Evolutionary conservation across 2,797 vertebrate genomes (phyloP).

Genomic region (Amazonetta brasiliensis): DNA sequence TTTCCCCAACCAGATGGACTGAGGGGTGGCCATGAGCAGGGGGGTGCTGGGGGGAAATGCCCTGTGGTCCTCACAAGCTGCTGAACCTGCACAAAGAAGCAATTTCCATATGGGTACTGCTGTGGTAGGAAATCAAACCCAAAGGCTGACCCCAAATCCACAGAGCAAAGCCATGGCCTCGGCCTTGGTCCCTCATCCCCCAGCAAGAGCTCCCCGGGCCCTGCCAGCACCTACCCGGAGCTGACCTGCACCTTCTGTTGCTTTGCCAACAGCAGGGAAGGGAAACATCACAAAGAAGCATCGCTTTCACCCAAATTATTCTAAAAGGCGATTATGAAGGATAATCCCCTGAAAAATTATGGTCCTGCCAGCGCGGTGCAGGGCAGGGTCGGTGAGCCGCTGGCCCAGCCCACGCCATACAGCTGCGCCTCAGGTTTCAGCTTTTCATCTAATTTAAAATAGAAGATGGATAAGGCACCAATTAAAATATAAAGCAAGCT

Average conservation of each 20-base stretch:
- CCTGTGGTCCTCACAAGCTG: neutral
- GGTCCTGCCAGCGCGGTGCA: too few species aligned
- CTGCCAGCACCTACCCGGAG: neutral
- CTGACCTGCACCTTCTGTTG: neutral
- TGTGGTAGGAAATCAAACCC: neutral
- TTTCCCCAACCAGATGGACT: neutral
- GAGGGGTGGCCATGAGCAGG: fast-evolving
- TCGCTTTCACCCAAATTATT: neutral
- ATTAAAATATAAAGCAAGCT: neutral
- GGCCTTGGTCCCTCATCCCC: fast-evolving
- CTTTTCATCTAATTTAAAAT: neutral
- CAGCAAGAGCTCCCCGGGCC: neutral
- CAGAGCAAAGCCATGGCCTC: neutral
- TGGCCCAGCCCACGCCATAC: fast-evolving
- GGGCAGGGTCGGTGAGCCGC: fast-evolving
- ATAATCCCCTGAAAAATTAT: neutral
- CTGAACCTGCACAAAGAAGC: neutral
- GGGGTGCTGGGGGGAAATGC: neutral
- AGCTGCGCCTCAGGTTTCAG: neutral
- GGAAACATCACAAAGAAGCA: neutral
- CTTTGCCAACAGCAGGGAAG: neutral
- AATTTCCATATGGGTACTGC: neutral
- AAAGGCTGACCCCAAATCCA: neutral
- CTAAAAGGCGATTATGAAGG: neutral
- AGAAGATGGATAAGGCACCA: neutral